Base-by-base conservation (phyloP, 2,797 vertebrate species). In the Ctenochaetus hawaiiensis region DNA sequence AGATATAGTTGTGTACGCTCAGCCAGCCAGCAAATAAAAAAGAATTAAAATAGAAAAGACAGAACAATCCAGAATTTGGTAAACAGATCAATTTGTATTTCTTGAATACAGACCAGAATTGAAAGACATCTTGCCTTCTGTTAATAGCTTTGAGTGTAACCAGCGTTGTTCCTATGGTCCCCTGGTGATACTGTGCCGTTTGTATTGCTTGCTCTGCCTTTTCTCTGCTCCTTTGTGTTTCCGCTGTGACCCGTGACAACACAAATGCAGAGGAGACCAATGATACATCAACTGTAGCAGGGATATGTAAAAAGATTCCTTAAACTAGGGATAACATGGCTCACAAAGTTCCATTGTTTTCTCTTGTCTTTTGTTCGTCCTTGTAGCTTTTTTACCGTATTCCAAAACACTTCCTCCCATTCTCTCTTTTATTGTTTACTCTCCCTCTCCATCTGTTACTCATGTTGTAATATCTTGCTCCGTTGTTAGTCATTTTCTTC, bases 71-170 rank as follows among this genome's bases (percentile, higher is more conserved):
- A 82, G 67, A 76, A 84, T 83, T 81, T 82, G 78, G 87, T 91
- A 90, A 94, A 91, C 91, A 92, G 37, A 88, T 74, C 13, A 72
- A 83, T 88, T 90, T 91, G 80, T 87, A 60, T 90, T 89, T 83
- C 85, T 86, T 89, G 70, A 94, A 91, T 92, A 89, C 84, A 86
- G 89, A 88, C 67, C 81, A 71, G 82, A 82, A 85, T 72, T 85
- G 74, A 89, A 89, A 83, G 78, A 90, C 81, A 67, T 85, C 60
- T 83, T 80, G 85, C 78, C 87, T 84, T 92, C 79, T 82, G 90
- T 91, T 88, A 90, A 87, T 72, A 54, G 83, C 74, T 83, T 64
- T 89, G 89, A 94, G 88, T 85, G 82, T 91, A 94, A 89, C 86
- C 91, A 94, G 85, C 72, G 78, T 69, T 60, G 81, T 78, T 83